Percentiles rank a stretch among this genome's conserved stretches.
These are phyloP conservation scores for Hypena proboscidalis DNA, from an alignment of 2,888 invertebrate genomes.

Conservation along the genomic window DNA sequence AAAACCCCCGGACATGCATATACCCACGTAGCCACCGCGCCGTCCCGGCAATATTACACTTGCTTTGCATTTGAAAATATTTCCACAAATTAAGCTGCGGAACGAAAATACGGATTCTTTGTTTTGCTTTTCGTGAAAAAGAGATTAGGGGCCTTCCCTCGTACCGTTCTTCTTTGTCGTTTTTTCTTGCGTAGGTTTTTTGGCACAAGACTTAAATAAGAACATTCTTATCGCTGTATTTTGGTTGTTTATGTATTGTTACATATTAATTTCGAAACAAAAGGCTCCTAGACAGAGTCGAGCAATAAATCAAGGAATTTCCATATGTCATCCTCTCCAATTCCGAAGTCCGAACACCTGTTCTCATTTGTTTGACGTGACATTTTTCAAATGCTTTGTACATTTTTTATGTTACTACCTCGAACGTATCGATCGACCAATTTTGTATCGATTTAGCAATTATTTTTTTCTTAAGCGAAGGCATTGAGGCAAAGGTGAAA, in stretches of 20 bases:
- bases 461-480: conserved; percentile 45
- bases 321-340: conserved; percentile 35
- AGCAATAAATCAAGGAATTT: conserved; percentile 43
- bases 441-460: conserved; percentile 47
- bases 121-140: conserved; percentile 10
- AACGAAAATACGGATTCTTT: conserved; percentile 27
- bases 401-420: conserved; percentile 26
- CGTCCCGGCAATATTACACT: conserved; percentile 31
- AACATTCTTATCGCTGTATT: too few species aligned
- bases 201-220: too few species aligned
- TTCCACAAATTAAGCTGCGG: conserved; percentile 22
- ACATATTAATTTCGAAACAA: not conserved
- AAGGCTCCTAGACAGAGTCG: conserved; percentile 22
- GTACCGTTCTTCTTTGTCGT: conserved; percentile 4
- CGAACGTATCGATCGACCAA: conserved; percentile 35
- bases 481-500: conserved; percentile 75
- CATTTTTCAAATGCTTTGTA: conserved; percentile 25
- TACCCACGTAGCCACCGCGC: too few species aligned
- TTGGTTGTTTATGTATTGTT: too few species aligned
- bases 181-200: too few species aligned
- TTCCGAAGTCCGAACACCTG: conserved; percentile 37
- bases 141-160: conserved; percentile 7
- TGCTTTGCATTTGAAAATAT: conserved; percentile 35
- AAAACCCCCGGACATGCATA: conserved; percentile 35
- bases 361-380: conserved; percentile 33